Conservation (phyloP, 2,113 vertebrate species). For the Caracal caracal region DNA sequence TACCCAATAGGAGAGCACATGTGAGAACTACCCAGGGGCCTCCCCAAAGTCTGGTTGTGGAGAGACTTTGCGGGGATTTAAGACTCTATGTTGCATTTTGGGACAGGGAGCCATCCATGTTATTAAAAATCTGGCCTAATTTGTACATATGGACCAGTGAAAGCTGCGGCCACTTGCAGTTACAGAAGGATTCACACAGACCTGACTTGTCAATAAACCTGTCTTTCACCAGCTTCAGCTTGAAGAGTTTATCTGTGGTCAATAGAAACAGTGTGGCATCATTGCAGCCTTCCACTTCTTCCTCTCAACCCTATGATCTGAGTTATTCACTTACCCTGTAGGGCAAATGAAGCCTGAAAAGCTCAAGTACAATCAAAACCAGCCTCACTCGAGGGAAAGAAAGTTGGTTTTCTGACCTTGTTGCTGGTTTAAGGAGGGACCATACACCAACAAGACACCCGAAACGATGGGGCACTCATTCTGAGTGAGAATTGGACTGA, state of each 20-base stretch:
- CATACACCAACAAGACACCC: background rate
- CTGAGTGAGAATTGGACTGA: background rate
- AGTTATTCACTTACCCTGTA: background rate
- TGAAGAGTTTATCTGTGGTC: background rate
- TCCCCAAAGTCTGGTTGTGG: too few species aligned
- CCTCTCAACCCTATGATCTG: background rate
- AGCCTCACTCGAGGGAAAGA: background rate
- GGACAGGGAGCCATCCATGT: background rate
- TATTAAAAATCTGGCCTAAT: background rate
- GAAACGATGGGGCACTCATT: rapidly evolving
- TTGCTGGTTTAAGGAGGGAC: background rate
- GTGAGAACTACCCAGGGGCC: background rate
- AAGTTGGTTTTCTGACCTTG: background rate
- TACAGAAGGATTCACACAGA: background rate
- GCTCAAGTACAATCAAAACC: background rate
- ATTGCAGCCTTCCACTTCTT: background rate
- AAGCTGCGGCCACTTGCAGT: background rate
- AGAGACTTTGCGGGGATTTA: background rate
- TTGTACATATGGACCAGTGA: background rate
- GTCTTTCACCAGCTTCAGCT: background rate
- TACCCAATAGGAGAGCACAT: background rate
- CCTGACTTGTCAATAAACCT: background rate
- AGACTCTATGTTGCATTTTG: background rate
- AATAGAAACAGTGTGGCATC: background rate
- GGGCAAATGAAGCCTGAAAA: background rate